Base-by-base conservation (phyloP, 2,113 vertebrate species). In the Pagrus major region DNA sequence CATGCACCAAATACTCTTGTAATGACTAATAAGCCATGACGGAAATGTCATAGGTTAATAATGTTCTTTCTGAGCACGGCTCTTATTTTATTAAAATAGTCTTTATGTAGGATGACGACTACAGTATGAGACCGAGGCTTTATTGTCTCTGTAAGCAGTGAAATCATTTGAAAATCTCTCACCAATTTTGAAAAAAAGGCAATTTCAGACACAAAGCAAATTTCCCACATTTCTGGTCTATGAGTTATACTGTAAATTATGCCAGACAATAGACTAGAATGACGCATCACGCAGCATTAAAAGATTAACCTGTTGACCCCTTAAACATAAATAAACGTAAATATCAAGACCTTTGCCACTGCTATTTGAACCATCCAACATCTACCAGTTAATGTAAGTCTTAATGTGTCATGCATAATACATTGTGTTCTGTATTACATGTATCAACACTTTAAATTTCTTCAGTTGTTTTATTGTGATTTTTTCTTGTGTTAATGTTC, bases 1-100 rank as follows among this genome's bases (percentile, higher is more conserved):
- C 29, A 9, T 52, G 61, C 33, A 64, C 29, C 51, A 41, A 73
- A 69, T 8, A 31, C 56, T 23, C 41, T 15, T 16, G 61, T 71
- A 21, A 77, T 73, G 67, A 88, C 69, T 87, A 83, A 87, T 81
- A 63, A 72, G 54, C 55, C 69, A 65, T 86, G 80, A 71, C 69
- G 65, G 49, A 79, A 74, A 49, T 74, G 58, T 77, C 78, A 61
- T 35, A 68, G 77, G 77, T 85, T 83, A 77, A 81, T 81, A 72
- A 72, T 78, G 71, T 64, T 59, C 78, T 73, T 74, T 20, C 44
- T 63, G 37, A 51, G 41, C 49, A 61, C 41, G 68, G 54, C 33
- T 64, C 66, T 21, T 29, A 2, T 68, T 81, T 79, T 58, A 77
- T 76, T 81, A 33, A 74, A 56, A 59, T 35, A 56, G 20, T 42